Evolutionary conservation across 2,113 vertebrate genomes (phyloP), one percentile per base, ranked within the genome.

Genomic region (Chaetorhynchus papuensis): DNA sequence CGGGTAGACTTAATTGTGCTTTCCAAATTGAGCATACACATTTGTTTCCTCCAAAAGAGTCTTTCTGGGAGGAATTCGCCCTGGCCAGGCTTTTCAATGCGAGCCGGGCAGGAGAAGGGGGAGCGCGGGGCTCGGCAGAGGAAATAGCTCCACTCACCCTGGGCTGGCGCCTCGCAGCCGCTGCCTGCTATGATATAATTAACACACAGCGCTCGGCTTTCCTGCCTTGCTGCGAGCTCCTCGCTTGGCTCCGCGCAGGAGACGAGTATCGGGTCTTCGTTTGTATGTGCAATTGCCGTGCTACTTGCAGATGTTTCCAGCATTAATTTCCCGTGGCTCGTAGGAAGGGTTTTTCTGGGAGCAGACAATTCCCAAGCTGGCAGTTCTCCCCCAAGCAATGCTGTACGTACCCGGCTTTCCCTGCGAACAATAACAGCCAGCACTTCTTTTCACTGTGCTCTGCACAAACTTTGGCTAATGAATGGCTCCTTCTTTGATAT

Each of bases 1-100:
- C 19, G 83, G 57, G 84, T 95, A 94, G 94, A 83, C 88, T 97
- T 96, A 94, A 97, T 97, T 97, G 94, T 96, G 94, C 96, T 94
- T 92, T 96, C 95, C 96, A 95, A 97, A 95, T 96, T 95, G 90
- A 96, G 96, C 94, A 94, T 87, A 96, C 81, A 7, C 96, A 52
- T 94, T 97, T 92, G 94, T 96, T 95, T 94, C 93, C 89, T 97
- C 96, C 90, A 65, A 95, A 96, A 92, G 96, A 95, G 89, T 5
- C 90, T 97, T 95, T 95, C 90, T 81, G 83, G 83, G 77, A 96
- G 96, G 96, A 97, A 95, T 96, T 96, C 59, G 24, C 72, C 85
- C 88, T 26, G 81, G 76, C 92, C 82, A 14, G 75, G 81, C 78
- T 91, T 97, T 97, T 97, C 92, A 96, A 68, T 92, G 86, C 5